Evolutionary conservation across 2,113 vertebrate genomes (phyloP).

Genomic region (Dascyllus trimaculatus): DNA sequence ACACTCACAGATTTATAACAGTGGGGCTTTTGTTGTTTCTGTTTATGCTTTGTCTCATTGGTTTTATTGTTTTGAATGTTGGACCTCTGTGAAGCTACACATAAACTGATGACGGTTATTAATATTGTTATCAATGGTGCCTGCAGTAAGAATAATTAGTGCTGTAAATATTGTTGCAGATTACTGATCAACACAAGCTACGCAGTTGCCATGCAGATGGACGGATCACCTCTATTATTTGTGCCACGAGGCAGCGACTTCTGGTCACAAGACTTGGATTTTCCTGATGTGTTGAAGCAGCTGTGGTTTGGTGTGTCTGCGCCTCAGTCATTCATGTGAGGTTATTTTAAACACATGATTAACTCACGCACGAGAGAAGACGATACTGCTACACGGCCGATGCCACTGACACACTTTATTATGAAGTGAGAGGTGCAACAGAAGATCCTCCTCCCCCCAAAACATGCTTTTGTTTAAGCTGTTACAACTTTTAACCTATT

Average conservation of each 20-base stretch:
- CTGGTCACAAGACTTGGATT: not conserved
- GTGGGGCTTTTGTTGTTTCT: no score
- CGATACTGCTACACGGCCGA: not conserved
- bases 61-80: no score
- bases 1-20: no score
- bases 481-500: no score
- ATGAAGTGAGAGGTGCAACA: not conserved
- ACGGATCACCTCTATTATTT: not conserved
- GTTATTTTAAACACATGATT: not conserved
- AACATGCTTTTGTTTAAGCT: no score
- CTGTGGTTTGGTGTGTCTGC: not conserved
- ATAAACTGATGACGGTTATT: not conserved
- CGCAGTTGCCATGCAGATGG: not conserved
- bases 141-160: not conserved
- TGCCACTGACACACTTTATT: not conserved
- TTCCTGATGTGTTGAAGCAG: not conserved
- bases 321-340: not conserved
- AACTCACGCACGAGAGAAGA: not conserved
- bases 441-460: no score
- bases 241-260: not conserved
- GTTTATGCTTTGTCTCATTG: not conserved
- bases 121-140: not conserved
- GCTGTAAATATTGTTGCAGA: slow-evolving; percentile 47
- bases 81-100: not conserved
- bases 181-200: not conserved